phyloP scores from a whole-genome alignment of 2,797 vertebrate species.

The Phrynocephalus vlangalii region DNA sequence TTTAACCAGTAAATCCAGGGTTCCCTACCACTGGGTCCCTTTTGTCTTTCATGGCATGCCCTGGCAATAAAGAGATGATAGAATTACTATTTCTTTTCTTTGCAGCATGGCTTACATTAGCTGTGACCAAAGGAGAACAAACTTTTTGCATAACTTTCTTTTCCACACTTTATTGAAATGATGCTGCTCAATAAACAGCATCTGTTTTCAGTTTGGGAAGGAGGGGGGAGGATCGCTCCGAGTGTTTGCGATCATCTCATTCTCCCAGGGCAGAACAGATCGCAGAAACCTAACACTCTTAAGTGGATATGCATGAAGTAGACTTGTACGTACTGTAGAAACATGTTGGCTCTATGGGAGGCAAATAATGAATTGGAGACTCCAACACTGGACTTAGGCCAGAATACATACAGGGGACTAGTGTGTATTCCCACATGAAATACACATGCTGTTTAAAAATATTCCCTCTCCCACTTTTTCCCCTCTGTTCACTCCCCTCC shows the following conservation, averaged over 20 bases:
- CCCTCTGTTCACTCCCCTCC: neutral
- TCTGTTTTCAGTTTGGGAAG: conserved; percentile 46
- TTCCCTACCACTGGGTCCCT: conserved; percentile 7
- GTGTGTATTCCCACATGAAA: conserved; percentile 44
- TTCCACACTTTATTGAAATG: conserved; percentile 47
- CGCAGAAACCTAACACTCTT: conserved; percentile 32
- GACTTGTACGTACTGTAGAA: conserved; percentile 34
- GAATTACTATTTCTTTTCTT: conserved; percentile 43
- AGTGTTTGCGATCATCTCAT: conserved; percentile 44
- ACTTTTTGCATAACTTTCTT: conserved; percentile 46
- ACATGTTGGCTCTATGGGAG: conserved; percentile 23
- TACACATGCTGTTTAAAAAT: conserved; percentile 31
- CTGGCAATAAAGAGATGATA: conserved; percentile 41
- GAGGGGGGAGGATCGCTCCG: conserved; percentile 24
- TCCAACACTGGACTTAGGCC: conserved; percentile 23
- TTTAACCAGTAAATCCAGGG: conserved; percentile 14
- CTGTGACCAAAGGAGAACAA: conserved; percentile 45
- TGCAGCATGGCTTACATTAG: conserved; percentile 32
- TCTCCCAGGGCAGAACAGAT: conserved; percentile 37
- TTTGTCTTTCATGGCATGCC: conserved; percentile 12
- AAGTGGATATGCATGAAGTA: conserved; percentile 32
- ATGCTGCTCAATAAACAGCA: conserved; percentile 50
- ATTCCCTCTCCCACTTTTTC: neutral
- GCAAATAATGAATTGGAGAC: conserved; percentile 35
- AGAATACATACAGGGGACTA: conserved; percentile 35